Conservation (phyloP, 2,797 vertebrate genomes). For the Takifugu rubripes region DNA sequence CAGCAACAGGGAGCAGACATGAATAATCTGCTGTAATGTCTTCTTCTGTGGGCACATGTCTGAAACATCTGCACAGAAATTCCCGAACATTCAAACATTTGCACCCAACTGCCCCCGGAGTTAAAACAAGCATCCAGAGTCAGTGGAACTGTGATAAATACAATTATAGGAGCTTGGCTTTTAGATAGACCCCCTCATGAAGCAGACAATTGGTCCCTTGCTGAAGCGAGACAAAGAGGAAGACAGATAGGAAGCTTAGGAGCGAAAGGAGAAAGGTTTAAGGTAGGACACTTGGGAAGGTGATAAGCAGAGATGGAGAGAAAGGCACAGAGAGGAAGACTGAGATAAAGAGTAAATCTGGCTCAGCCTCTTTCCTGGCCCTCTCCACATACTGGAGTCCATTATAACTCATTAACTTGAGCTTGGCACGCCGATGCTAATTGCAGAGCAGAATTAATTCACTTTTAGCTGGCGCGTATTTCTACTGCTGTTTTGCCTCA, state of each 20-base stretch:
- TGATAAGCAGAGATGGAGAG: conserved; percentile 11
- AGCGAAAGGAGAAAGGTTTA: neutral
- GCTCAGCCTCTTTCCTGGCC: neutral
- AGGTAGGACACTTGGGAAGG: conserved; percentile 7
- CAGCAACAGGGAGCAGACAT: conserved; percentile 24
- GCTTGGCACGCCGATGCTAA: conserved; percentile 39
- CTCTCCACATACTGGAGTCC: neutral
- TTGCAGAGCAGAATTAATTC: conserved; percentile 42
- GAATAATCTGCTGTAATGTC: conserved; percentile 26
- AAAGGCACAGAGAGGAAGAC: neutral
- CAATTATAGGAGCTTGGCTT: conserved; percentile 34
- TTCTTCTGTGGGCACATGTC: conserved; percentile 21
- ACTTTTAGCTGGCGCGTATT: conserved; percentile 27
- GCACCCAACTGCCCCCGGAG: conserved; percentile 5
- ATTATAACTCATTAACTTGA: conserved; percentile 48
- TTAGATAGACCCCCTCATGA: conserved; percentile 13
- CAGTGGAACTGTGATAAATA: conserved; percentile 25
- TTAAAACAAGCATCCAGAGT: conserved; percentile 35
- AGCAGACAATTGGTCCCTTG: conserved; percentile 3
- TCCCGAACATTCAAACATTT: conserved; percentile 8
- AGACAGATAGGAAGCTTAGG: conserved; percentile 1
- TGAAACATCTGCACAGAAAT: conserved; percentile 33
- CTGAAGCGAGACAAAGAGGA: conserved; percentile 14
- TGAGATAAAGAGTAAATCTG: conserved; percentile 21
- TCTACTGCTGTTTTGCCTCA: conserved; percentile 24